Conservation (phyloP, 2,888 invertebrate genomes). For the Leptopilina syphax region DNA sequence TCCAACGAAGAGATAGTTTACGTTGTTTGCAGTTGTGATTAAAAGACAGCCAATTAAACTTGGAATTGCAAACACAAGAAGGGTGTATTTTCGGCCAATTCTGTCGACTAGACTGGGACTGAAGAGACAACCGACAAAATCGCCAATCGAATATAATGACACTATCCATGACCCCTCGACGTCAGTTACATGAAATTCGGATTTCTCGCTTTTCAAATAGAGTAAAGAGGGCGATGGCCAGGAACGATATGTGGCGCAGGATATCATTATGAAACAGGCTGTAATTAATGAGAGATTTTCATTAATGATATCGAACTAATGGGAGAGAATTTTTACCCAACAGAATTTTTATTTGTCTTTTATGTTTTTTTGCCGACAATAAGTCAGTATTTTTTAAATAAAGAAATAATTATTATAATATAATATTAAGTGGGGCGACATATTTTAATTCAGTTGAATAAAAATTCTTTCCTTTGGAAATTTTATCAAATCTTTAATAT, state of each 20-base stretch:
- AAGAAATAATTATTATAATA: too few species aligned
- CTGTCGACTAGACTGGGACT: constrained; percentile 66
- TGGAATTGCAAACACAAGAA: constrained; percentile 66
- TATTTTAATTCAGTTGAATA: too few species aligned
- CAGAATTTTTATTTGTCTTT: too few species aligned
- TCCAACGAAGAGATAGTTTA: constrained; percentile 71
- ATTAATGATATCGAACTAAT: neutral
- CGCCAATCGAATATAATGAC: constrained; percentile 68
- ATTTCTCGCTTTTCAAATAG: constrained; percentile 60
- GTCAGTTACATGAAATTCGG: constrained; percentile 63
- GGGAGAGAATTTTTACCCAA: neutral
- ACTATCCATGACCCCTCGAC: constrained; percentile 69
- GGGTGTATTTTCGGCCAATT: constrained; percentile 66
- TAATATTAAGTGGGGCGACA: too few species aligned
- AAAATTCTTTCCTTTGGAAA: too few species aligned
- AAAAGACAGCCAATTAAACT: constrained; percentile 67
- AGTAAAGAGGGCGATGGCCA: constrained; percentile 71
- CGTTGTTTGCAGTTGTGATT: constrained; percentile 63
- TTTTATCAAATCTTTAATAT: too few species aligned
- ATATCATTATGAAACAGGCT: constrained; percentile 67
- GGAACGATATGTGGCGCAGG: constrained; percentile 66
- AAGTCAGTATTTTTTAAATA: too few species aligned
- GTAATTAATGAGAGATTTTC: constrained; percentile 44
- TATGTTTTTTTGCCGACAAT: too few species aligned
- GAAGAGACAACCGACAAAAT: constrained; percentile 64